Percentiles rank a stretch among this genome's conserved stretches.
These are phyloP conservation scores for Cololabis saira DNA, from an alignment of 2,113 vertebrate genomes.

Conservation along the genomic window DNA sequence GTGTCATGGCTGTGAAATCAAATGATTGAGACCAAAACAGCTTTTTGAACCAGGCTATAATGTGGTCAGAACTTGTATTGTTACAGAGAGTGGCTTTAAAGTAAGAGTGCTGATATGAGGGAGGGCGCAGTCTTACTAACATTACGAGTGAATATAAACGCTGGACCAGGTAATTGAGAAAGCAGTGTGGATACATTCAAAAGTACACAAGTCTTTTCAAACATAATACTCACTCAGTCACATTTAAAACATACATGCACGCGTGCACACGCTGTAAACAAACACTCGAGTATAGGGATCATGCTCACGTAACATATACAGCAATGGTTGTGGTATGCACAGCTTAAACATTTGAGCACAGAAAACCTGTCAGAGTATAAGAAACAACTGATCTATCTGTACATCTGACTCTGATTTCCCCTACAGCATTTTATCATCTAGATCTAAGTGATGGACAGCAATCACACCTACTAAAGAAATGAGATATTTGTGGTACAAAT, in stretches of 20 bases:
- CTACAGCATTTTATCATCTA: constrained; percentile 47
- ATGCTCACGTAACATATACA: constrained; percentile 62
- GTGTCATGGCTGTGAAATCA: too few species aligned
- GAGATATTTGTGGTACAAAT: constrained; percentile 19
- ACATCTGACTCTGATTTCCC: constrained; percentile 41
- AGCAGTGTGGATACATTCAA: constrained; percentile 16
- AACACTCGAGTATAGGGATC: constrained; percentile 40
- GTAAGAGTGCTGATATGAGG: neutral
- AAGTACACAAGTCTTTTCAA: constrained; percentile 17
- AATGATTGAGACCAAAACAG: too few species aligned
- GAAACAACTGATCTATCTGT: constrained; percentile 35
- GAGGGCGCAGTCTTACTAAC: neutral
- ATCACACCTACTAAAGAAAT: constrained; percentile 7
- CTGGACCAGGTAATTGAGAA: constrained; percentile 26
- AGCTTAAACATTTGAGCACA: constrained; percentile 55
- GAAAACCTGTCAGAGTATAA: constrained; percentile 45
- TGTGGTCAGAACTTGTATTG: too few species aligned
- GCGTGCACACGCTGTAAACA: constrained; percentile 47
- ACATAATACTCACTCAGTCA: constrained; percentile 17
- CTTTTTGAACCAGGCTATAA: too few species aligned
- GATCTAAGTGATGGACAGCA: constrained; percentile 7
- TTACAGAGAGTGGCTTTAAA: too few species aligned
- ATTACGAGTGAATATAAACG: constrained; percentile 18
- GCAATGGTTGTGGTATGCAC: constrained; percentile 46
- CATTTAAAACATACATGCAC: constrained; percentile 34